Percentiles rank a stretch among this genome's conserved stretches.
Evolutionary conservation across 2,797 vertebrate genomes (phyloP).

Genomic region (Hippoglossus hippoglossus): DNA sequence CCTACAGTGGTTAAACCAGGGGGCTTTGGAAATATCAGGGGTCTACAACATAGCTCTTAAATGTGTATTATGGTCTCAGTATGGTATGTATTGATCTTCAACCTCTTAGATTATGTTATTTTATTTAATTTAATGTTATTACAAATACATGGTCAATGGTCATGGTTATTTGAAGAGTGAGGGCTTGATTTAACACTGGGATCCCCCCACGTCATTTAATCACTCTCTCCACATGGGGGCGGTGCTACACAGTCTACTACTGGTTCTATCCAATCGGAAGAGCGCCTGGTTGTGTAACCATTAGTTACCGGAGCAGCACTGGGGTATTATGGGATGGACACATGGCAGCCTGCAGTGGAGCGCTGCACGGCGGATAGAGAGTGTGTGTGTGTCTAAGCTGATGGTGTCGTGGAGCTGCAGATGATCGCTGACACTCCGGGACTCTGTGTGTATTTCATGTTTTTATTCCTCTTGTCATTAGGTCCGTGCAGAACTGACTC

Average conservation of each 20-base stretch:
- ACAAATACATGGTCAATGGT: no score
- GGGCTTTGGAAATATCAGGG: no score
- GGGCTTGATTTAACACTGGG: no score
- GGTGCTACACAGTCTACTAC: conserved; percentile 11
- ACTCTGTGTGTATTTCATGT: not conserved
- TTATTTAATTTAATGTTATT: no score
- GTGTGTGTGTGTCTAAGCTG: no score
- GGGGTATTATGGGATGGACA: conserved; percentile 68
- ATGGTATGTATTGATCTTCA: no score
- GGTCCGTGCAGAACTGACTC: no score
- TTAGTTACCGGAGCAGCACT: conserved; percentile 36
- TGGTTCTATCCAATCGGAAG: conserved; percentile 62
- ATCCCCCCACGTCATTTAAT: conserved; percentile 1
- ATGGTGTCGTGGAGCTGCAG: not conserved
- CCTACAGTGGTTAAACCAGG: no score
- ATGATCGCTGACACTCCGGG: not conserved
- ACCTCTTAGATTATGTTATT: no score
- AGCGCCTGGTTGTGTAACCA: conserved; percentile 38
- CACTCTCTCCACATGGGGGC: conserved; percentile 23
- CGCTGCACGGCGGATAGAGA: not conserved
- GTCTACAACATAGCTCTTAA: no score
- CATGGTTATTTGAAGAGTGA: not conserved
- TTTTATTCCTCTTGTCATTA: no score
- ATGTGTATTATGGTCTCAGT: no score
- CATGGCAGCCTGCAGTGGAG: conserved; percentile 56